Conservation (phyloP, 2,113 vertebrate species). For the Nerophis lumbriciformis region DNA sequence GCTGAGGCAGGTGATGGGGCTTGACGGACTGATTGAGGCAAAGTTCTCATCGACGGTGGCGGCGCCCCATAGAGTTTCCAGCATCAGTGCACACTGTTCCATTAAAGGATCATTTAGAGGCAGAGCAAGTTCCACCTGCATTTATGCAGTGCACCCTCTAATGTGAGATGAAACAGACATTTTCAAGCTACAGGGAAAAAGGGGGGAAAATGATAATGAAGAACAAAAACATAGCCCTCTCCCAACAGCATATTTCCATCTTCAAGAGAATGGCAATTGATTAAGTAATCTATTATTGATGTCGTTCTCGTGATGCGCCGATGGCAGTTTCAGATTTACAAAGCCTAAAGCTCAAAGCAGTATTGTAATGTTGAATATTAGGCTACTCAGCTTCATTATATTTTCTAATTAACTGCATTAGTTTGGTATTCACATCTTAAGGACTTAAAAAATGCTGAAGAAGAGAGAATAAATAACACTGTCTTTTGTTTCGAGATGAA, state of each 20-base stretch:
- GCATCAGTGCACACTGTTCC: slow-evolving; percentile 71
- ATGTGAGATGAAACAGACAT: slow-evolving; percentile 67
- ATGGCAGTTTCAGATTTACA: slow-evolving; percentile 57
- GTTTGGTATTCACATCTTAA: slow-evolving; percentile 67
- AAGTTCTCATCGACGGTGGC: slow-evolving; percentile 65
- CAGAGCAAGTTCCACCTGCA: slow-evolving; percentile 67
- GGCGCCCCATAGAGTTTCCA: slow-evolving; percentile 69
- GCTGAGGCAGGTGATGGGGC: slow-evolving; percentile 70
- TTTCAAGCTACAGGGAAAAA: slow-evolving; percentile 40
- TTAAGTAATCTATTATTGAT: slow-evolving; percentile 74
- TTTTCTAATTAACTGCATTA: slow-evolving; percentile 71
- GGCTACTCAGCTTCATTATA: slow-evolving; percentile 70
- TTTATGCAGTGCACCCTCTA: slow-evolving; percentile 66
- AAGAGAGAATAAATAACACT: slow-evolving; percentile 59
- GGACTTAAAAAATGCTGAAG: slow-evolving; percentile 65
- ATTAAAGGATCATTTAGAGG: slow-evolving; percentile 72
- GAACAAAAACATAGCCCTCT: slow-evolving; percentile 54
- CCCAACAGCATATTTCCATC: slow-evolving; percentile 66
- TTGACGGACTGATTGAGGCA: slow-evolving; percentile 71
- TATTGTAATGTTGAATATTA: slow-evolving; percentile 67
- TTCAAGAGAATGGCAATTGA: slow-evolving; percentile 66
- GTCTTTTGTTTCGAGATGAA: slow-evolving; percentile 57
- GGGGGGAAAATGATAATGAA: slow-evolving; percentile 47
- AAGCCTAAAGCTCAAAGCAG: slow-evolving; percentile 58
- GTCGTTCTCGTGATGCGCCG: slow-evolving; percentile 64